These are phyloP conservation scores for Nanorana parkeri DNA, from an alignment of 2,113 vertebrate species.

Conservation along the genomic window DNA sequence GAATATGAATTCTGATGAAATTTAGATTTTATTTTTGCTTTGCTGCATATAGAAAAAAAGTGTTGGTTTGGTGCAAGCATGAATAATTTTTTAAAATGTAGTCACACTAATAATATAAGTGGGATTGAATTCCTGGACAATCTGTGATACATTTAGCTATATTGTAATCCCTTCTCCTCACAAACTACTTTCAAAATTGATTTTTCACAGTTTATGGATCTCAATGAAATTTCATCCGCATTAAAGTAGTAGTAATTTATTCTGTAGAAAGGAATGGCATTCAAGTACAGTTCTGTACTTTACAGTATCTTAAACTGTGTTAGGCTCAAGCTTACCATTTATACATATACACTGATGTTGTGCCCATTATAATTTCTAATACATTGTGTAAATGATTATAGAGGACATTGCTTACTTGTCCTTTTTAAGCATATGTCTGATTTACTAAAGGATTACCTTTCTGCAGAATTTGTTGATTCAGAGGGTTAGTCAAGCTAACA, in stretches of 20 bases:
- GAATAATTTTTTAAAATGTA: conserved; percentile 18
- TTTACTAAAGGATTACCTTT: too few relatives aligned
- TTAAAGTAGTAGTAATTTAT: conserved; percentile 48
- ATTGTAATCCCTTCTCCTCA: conserved; percentile 48
- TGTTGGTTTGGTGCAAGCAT: conserved; percentile 30
- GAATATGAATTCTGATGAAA: conserved; percentile 31
- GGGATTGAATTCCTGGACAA: conserved; percentile 34
- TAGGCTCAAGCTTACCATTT: background rate
- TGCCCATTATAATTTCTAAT: background rate
- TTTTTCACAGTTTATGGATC: conserved; percentile 40
- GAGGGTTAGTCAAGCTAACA: too few relatives aligned
- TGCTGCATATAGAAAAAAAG: conserved; percentile 23
- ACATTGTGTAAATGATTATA: background rate
- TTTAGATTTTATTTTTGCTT: conserved; percentile 38
- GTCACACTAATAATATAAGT: conserved; percentile 31
- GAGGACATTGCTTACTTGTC: too few relatives aligned
- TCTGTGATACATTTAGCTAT: conserved; percentile 40
- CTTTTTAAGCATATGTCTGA: too few relatives aligned
- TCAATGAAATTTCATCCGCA: conserved; percentile 45
- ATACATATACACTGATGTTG: background rate
- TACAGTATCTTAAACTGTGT: background rate
- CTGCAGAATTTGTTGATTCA: too few relatives aligned
- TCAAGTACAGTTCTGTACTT: background rate
- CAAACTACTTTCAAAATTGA: conserved; percentile 3
- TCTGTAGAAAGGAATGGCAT: conserved; percentile 58